Evolutionary conservation across 2,888 invertebrate genomes (phyloP), one percentile per base, ranked within the genome.

Genomic region (Meganola albula): DNA sequence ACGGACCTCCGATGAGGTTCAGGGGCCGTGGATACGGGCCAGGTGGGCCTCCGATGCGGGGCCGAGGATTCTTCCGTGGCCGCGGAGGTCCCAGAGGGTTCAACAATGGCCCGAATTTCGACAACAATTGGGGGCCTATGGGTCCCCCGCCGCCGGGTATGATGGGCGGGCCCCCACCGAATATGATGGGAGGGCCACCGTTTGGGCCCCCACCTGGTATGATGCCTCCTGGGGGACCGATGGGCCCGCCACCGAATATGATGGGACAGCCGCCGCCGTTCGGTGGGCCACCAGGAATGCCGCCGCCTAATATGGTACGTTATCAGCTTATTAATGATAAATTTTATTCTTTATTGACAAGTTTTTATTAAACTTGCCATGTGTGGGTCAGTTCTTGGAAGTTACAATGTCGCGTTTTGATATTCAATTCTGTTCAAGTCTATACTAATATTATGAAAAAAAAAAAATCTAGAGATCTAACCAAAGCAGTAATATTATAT

Each of bases 61-160:
- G 88, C 1, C 72, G 87, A 1, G 86, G 87, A 9, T 87, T 85
- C 41, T 83, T 88, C 63, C 74, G 88, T 1, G 84, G 85, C 10
- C 71, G 87, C 1, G 88, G 88, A 1, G 87, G 74, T 0, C 82
- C 83, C 0, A 65, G 80, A 10, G 53, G 48, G 34, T 84, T 87
- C 39, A 80, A 87, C 43, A 72, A 85, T 53, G 84, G 88, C 3
- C 88, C 88, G 0, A 78, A 73, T 44, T 83, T 70, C 26, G 84
- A 84, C 56, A 91, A 90, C 9, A 92, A 91, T 66, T 93, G 92
- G 92, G 91, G 90, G 8, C 90, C 90, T 12, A 88, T 87, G 76
- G 89, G 89, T 0, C 88, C 88, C 21, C 88, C 88, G 0, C 88
- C 88, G 11, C 82, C 90, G 13, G 89, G 78, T 0, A 82, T 82